phyloP scores from a whole-genome alignment of 2,888 invertebrate species.

The Nomada hirtipes region DNA sequence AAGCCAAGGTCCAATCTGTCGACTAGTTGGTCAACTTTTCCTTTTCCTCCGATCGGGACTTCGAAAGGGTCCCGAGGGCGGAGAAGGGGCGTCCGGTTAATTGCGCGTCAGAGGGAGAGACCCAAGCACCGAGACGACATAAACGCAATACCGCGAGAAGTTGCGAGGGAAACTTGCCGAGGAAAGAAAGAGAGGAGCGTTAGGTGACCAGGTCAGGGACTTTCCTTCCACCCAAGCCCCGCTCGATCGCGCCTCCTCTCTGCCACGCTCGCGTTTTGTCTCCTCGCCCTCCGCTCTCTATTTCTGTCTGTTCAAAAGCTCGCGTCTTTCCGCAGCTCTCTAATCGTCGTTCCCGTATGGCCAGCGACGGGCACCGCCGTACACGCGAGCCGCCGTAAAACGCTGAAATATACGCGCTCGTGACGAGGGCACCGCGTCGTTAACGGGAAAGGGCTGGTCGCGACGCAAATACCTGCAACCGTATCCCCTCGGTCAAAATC shows the following conservation, averaged over 20 bases:
- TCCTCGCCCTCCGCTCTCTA: background rate
- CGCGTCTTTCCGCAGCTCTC: background rate
- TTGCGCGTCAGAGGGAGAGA: constrained; percentile 47
- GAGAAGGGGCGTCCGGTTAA: constrained; percentile 42
- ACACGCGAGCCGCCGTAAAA: constrained; percentile 43
- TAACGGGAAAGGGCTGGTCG: constrained; percentile 44
- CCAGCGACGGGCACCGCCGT: background rate
- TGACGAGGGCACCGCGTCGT: constrained; percentile 50
- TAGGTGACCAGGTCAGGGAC: constrained; percentile 79
- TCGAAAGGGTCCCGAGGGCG: constrained; percentile 1
- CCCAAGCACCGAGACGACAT: constrained; percentile 45
- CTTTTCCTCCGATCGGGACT: background rate
- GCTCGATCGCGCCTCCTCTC: constrained; percentile 66
- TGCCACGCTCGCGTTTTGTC: constrained; percentile 8
- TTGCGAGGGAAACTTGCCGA: constrained; percentile 43
- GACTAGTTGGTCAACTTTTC: background rate
- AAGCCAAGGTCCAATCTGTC: background rate
- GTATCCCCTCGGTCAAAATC: background rate
- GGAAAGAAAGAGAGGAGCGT: constrained; percentile 63
- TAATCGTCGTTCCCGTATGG: constrained; percentile 11
- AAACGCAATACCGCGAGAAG: constrained; percentile 49
- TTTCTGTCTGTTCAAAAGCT: background rate
- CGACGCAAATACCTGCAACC: constrained; percentile 49
- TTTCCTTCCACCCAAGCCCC: constrained; percentile 76
- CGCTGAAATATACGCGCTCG: constrained; percentile 42